Percentiles rank a stretch among this genome's conserved stretches.
Conservation (phyloP, 2,113 vertebrate species). For the Cyprinodon brontotheroides region DNA sequence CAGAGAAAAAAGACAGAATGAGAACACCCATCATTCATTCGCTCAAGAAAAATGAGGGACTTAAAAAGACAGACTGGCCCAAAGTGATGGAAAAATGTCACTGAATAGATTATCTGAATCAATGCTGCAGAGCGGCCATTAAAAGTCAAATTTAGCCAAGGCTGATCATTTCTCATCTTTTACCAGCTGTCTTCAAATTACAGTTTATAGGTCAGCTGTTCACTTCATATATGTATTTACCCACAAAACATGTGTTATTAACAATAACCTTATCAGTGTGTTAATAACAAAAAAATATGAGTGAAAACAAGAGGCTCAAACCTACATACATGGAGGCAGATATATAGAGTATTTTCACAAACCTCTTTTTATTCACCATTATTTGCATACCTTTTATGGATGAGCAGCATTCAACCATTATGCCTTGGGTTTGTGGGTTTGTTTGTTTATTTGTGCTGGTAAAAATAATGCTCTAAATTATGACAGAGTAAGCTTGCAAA, state of each 20-base stretch:
- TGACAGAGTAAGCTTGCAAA: too few relatives aligned
- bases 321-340: too few relatives aligned
- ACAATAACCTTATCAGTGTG: not conserved
- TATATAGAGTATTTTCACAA: too few relatives aligned
- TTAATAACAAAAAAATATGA: not conserved
- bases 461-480: too few relatives aligned
- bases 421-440: too few relatives aligned
- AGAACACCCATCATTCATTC: constrained; percentile 50
- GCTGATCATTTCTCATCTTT: not conserved
- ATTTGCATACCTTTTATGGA: too few relatives aligned
- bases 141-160: not conserved
- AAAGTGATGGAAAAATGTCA: constrained; percentile 18
- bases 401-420: too few relatives aligned
- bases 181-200: not conserved
- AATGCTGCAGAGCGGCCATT: not conserved
- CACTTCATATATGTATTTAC: not conserved
- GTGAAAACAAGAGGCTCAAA: too few relatives aligned
- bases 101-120: constrained; percentile 13
- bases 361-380: too few relatives aligned
- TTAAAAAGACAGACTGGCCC: constrained; percentile 20
- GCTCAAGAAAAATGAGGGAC: constrained; percentile 5
- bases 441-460: too few relatives aligned
- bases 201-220: not conserved
- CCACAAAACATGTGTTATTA: not conserved
- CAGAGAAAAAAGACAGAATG: constrained; percentile 59